Base-by-base conservation (phyloP, 2,888 invertebrate genomes). In the Drosophila peninsularis region DNA sequence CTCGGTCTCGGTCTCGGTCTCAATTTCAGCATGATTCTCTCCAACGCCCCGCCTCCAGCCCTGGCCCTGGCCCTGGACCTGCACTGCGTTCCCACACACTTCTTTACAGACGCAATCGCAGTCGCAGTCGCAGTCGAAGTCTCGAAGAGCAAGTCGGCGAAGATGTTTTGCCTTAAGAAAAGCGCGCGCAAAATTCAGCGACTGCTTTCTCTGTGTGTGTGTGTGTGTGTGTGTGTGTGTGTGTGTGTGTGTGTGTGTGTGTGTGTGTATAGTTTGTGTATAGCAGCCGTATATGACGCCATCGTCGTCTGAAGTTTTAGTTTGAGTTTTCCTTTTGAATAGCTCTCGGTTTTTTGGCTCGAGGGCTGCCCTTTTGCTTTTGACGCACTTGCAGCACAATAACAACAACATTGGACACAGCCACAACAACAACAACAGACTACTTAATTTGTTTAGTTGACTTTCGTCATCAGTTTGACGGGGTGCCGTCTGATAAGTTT, bases 111-210 rank as follows among this genome's bases (percentile, higher is more conserved):
- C 62, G 45, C 74, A 68, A 52, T 64, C 62, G 56, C 66, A 80
- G 76, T 66, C 78, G 62, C 74, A 76, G 34, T 24, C 66, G 63
- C 70, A 78, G 34, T 75, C 71, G 63, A 67, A 69, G 63, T 57
- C 49, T 50, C 58, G 53, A 47, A 70, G 73, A 62, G 61, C 68
- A 76, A 81, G 68, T 70, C 67, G 69, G 69, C 88, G 74, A 82
- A 88, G 82, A 82, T 86, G 89, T 82, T 47, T 82, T 68, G 86
- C 73, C 86, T 87, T 70, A 88, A 82, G 77, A 86, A 85, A 83
- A 86, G 89, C 87, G 89, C 83, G 87, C 87, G 89, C 74, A 86
- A 82, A 87, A 71, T 86, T 83, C 68, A 83, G 83, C 83, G 87
- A 66, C 57, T 57, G 53, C 58, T 45, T 42, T 56, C 4, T 34